A percentile compares a stretch with the other conserved stretches of the same genome.
Evolutionary conservation across 2,888 invertebrate genomes (phyloP).

Genomic region (Hypomecis punctinalis): DNA sequence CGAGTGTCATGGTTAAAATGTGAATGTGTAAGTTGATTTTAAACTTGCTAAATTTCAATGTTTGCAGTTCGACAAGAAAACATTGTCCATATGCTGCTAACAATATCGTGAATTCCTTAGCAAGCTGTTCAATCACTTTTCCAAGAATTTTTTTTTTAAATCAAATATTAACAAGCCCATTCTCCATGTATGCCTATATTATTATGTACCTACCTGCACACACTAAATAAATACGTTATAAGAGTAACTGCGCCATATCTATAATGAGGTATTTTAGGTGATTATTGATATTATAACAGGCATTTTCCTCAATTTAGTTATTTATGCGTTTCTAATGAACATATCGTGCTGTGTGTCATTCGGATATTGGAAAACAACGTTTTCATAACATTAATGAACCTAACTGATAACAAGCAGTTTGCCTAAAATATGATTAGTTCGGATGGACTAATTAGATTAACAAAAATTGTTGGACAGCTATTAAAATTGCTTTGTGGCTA

Average conservation of each 20-base stretch:
- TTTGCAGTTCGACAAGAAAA: neutral
- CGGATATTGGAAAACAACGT: neutral
- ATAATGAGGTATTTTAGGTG: neutral
- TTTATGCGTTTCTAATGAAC: constrained; percentile 15
- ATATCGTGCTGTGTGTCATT: constrained; percentile 4
- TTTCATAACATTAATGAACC: neutral
- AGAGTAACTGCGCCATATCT: neutral
- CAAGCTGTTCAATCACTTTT: neutral
- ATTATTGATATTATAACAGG: neutral
- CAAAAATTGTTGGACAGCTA: too few species aligned
- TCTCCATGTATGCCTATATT: too few species aligned
- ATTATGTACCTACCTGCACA: neutral
- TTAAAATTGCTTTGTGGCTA: too few species aligned
- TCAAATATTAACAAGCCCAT: neutral
- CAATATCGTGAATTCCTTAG: neutral
- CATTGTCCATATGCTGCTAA: neutral
- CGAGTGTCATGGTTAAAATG: constrained; percentile 1
- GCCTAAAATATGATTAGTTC: too few species aligned
- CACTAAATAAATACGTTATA: constrained; percentile 1
- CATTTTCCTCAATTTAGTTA: constrained; percentile 6
- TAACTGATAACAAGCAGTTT: neutral
- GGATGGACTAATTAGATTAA: too few species aligned
- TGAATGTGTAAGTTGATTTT: constrained; percentile 13
- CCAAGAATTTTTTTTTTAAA: neutral
- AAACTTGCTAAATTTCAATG: neutral